phyloP scores from a whole-genome alignment of 2,888 invertebrate species.

The Lucinisca nassula region DNA sequence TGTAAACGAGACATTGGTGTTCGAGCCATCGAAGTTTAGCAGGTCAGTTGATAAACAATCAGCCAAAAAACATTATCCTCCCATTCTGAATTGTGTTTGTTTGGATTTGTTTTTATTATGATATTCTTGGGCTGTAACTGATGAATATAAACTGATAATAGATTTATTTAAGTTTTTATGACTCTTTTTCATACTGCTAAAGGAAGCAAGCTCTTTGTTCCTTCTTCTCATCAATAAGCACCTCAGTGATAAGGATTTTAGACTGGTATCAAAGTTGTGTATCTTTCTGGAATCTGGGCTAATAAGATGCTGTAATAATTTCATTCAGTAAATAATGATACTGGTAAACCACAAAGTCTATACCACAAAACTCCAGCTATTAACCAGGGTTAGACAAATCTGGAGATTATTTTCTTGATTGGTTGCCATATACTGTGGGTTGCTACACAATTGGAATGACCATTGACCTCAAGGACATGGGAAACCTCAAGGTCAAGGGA shows the following conservation, averaged over 20 bases:
- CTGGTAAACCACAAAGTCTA: not conserved
- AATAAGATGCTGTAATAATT: constrained; percentile 29
- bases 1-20: no score
- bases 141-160: not conserved
- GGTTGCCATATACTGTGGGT: no score
- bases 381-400: no score
- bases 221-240: not conserved
- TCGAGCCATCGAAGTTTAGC: no score
- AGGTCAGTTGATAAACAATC: no score
- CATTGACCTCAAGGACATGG: no score
- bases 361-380: no score
- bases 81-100: not conserved
- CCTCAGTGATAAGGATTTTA: constrained; percentile 2
- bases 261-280: not conserved
- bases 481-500: no score
- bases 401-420: no score
- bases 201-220: not conserved
- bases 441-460: no score
- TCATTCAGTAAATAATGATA: constrained; percentile 5
- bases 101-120: not conserved
- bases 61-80: no score
- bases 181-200: not conserved
- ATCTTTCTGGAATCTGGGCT: constrained; percentile 16
- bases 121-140: not conserved
- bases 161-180: not conserved